A percentile compares a stretch with the other conserved stretches of the same genome.
These are phyloP conservation scores for Pipra filicauda DNA, from an alignment of 2,113 vertebrate genomes.

Conservation along the genomic window DNA sequence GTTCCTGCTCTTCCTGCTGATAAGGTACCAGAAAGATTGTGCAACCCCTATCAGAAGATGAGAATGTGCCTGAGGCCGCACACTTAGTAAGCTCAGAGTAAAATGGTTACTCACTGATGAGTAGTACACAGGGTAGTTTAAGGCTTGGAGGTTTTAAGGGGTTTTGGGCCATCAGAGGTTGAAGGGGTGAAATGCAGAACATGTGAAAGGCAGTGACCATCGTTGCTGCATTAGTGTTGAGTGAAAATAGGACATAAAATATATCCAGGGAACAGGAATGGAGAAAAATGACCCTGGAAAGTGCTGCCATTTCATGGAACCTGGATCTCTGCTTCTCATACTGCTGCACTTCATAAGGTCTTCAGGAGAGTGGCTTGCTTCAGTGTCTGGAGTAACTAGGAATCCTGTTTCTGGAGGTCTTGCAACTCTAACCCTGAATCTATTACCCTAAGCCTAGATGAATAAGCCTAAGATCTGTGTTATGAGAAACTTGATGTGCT, in stretches of 20 bases:
- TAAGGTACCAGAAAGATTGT: constrained; percentile 12
- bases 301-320: background rate
- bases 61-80: background rate
- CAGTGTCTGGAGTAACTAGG: background rate
- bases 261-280: background rate
- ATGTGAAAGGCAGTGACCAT: background rate
- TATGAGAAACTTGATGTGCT: background rate
- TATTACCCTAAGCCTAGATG: background rate
- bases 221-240: background rate
- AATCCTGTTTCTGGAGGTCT: background rate
- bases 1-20: background rate
- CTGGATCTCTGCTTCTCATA: background rate
- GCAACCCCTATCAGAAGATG: constrained; percentile 30
- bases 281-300: background rate
- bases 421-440: background rate
- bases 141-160: background rate
- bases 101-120: background rate
- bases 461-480: background rate
- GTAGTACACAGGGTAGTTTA: background rate
- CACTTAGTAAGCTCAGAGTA: background rate
- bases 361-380: background rate
- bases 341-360: background rate
- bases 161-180: background rate
- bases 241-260: background rate
- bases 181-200: background rate